These are phyloP conservation scores for Orius insidiosus DNA, from an alignment of 1,140 invertebrate genomes.

Conservation along the genomic window DNA sequence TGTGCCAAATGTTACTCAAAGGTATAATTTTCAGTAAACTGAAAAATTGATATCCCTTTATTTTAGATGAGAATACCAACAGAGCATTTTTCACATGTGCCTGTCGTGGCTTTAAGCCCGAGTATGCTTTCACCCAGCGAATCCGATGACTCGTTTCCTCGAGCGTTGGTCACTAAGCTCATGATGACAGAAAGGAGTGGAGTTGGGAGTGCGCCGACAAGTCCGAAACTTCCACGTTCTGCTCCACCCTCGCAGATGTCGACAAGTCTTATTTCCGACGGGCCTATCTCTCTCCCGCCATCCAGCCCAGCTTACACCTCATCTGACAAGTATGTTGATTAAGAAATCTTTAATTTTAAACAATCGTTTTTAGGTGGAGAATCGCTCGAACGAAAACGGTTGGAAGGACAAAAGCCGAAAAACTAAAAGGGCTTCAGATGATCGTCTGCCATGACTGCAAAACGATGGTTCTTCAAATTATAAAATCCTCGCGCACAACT, in stretches of 20 bases:
- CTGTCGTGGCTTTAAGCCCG: constrained; percentile 78
- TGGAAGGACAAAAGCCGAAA: constrained; percentile 31
- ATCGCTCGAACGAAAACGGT: constrained; percentile 22
- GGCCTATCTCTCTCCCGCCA: constrained; percentile 34
- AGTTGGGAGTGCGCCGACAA: constrained; percentile 46
- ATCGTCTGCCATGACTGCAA: constrained; percentile 87
- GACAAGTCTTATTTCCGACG: constrained; percentile 27
- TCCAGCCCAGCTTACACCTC: constrained; percentile 25
- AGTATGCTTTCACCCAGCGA: constrained; percentile 52
- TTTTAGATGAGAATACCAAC: constrained; percentile 85
- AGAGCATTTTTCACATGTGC: constrained; percentile 87
- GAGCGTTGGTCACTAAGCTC: constrained; percentile 39
- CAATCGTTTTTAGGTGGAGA: constrained; percentile 18
- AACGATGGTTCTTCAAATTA: constrained; percentile 82
- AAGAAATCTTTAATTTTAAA: background rate
- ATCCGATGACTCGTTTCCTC: constrained; percentile 38
- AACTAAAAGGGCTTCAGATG: constrained; percentile 60
- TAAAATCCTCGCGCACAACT: constrained; percentile 62
- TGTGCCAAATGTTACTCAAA: constrained; percentile 86
- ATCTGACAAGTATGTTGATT: constrained; percentile 18
- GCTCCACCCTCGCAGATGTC: constrained; percentile 31
- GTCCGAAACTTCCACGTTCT: constrained; percentile 35
- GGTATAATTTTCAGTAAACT: constrained; percentile 32
- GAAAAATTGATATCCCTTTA: constrained; percentile 9
- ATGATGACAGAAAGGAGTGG: constrained; percentile 36